A percentile compares a stretch with the other conserved stretches of the same genome.
phyloP scores from a whole-genome alignment of 2,797 vertebrate genomes.

The Thaleichthys pacificus region DNA sequence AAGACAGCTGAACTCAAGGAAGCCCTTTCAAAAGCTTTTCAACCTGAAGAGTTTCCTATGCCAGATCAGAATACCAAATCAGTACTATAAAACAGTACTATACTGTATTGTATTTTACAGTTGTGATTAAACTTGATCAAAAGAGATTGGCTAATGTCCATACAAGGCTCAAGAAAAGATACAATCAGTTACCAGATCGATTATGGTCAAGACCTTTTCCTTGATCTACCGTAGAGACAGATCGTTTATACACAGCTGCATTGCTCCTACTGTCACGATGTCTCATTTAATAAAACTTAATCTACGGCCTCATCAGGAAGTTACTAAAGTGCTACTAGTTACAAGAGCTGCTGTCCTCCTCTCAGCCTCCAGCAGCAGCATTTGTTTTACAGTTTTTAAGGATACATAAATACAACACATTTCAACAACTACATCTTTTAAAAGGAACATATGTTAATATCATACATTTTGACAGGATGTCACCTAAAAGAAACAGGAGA shows the following conservation, averaged over 20 bases:
- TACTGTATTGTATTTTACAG: not conserved
- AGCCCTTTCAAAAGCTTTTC: too few relatives aligned
- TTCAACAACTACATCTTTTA: not conserved
- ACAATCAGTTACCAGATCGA: not conserved
- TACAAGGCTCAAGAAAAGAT: not conserved
- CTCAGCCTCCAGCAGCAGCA: not conserved
- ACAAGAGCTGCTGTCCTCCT: not conserved
- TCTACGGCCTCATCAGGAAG: not conserved
- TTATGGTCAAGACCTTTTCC: not conserved
- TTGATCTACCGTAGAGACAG: not conserved
- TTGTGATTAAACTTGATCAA: not conserved
- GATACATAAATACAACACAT: not conserved
- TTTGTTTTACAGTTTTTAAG: too few relatives aligned
- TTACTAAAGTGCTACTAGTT: not conserved
- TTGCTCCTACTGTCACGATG: not conserved
- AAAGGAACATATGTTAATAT: not conserved
- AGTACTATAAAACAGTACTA: too few relatives aligned
- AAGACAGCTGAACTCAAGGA: too few relatives aligned
- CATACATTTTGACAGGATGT: not conserved
- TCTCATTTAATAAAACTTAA: not conserved
- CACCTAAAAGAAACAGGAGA: not conserved
- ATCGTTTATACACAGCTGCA: too few relatives aligned
- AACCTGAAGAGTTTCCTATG: too few relatives aligned
- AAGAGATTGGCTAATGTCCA: not conserved
- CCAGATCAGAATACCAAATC: too few relatives aligned